Evolutionary conservation across 2,797 vertebrate species (phyloP).

Genomic region (Chaetophractus vellerosus): DNA sequence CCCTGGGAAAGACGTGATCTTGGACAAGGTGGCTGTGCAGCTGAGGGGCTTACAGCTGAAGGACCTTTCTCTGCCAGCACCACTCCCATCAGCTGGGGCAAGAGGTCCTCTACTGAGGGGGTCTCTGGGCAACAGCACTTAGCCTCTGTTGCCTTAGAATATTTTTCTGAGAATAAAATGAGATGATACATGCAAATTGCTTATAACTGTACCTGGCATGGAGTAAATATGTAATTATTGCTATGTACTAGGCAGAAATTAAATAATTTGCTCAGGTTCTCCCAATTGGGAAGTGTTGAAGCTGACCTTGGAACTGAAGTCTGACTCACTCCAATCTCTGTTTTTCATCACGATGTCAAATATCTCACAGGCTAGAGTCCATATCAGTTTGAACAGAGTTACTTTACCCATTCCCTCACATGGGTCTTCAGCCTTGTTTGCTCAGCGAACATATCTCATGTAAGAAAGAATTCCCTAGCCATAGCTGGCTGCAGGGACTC

Average conservation of each 20-base stretch:
- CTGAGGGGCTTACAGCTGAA: not conserved
- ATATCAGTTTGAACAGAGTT: not conserved
- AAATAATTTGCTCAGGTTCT: not conserved
- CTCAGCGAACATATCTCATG: not conserved
- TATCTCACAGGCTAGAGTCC: not conserved
- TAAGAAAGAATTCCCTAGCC: not conserved
- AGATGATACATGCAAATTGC: not conserved
- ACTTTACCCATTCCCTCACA: not conserved
- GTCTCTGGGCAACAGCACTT: not conserved
- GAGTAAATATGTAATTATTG: not conserved
- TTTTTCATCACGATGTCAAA: not conserved
- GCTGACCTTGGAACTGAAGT: not conserved
- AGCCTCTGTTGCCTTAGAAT: constrained; percentile 20
- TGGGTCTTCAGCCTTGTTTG: not conserved
- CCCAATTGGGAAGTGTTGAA: not conserved
- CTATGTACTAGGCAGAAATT: not conserved
- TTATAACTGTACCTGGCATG: not conserved
- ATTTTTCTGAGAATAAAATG: constrained; percentile 47
- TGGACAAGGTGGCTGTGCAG: not conserved
- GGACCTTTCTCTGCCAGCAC: not conserved
- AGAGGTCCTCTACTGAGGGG: not conserved
- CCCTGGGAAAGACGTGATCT: not conserved
- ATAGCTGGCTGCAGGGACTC: not conserved
- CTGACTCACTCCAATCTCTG: not conserved
- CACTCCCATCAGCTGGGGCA: not conserved